Percentiles rank a stretch among this genome's conserved stretches.
Conservation (phyloP, 1,140 invertebrate species). For the Planococcus citri region DNA sequence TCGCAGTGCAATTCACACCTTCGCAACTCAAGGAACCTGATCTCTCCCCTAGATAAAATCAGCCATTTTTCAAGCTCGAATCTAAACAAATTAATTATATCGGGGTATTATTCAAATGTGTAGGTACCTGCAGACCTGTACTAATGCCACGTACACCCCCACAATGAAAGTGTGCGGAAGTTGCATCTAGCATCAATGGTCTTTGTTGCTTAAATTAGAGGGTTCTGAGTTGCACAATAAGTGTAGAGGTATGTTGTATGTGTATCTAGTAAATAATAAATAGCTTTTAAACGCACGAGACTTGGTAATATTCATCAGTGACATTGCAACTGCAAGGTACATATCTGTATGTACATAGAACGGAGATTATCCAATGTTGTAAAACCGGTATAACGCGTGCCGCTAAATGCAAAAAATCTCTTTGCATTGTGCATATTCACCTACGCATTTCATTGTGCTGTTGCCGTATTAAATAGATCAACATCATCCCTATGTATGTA, state of each 20-base stretch:
- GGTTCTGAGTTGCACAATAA: not conserved
- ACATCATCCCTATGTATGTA: not conserved
- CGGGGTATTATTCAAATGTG: not conserved
- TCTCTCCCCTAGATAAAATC: not conserved
- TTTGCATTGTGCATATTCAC: constrained; percentile 1
- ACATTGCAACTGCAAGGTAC: constrained; percentile 6
- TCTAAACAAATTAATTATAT: not conserved
- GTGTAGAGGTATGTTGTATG: not conserved
- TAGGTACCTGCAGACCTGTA: not conserved
- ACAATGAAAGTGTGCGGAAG: constrained; percentile 6
- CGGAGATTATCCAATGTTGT: not conserved
- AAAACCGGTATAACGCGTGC: constrained; percentile 1
- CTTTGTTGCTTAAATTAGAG: constrained; percentile 7
- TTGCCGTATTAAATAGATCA: not conserved
- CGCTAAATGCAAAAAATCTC: not conserved
- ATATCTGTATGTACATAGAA: too few relatives aligned
- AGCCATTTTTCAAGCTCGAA: not conserved
- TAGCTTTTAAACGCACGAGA: constrained; percentile 1
- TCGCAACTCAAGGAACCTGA: not conserved
- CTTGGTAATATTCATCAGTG: constrained; percentile 3
- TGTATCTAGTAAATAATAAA: constrained; percentile 8
- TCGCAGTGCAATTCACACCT: not conserved
- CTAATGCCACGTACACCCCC: not conserved
- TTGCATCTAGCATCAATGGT: not conserved
- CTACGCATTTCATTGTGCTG: not conserved